Conservation (phyloP, 2,888 invertebrate genomes). For the Hymenopus coronatus region DNA sequence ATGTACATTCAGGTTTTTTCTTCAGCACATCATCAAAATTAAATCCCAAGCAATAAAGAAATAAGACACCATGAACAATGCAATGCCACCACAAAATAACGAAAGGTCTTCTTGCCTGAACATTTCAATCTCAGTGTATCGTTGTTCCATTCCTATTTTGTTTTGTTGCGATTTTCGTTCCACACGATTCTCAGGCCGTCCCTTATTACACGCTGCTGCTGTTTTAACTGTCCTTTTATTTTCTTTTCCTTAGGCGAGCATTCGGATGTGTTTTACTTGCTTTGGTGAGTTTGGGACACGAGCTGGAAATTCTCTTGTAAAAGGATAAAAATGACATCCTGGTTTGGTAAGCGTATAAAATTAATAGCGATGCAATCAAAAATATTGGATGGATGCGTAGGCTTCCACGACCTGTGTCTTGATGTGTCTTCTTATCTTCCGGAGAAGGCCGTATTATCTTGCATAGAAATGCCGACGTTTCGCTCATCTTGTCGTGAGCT, state of each 20-base stretch:
- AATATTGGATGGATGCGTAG: too few species aligned
- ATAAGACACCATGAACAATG: neutral
- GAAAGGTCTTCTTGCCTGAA: neutral
- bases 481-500: too few species aligned
- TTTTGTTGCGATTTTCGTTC: constrained; percentile 5
- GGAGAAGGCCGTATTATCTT: too few species aligned
- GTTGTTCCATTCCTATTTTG: neutral
- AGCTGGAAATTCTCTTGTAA: neutral
- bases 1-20: neutral
- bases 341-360: too few species aligned
- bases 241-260: neutral
- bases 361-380: too few species aligned
- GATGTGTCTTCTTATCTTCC: too few species aligned
- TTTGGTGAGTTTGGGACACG: neutral
- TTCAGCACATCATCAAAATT: neutral
- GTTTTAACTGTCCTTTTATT: neutral
- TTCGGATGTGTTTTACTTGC: neutral
- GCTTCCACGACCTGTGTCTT: too few species aligned
- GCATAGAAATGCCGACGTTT: too few species aligned
- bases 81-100: neutral
- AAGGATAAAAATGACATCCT: neutral
- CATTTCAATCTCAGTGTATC: constrained; percentile 12
- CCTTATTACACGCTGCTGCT: neutral
- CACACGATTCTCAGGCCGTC: constrained; percentile 1
- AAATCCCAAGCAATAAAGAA: neutral